phyloP scores from a whole-genome alignment of 2,888 invertebrate genomes.

The Azorinus chamasolen region DNA sequence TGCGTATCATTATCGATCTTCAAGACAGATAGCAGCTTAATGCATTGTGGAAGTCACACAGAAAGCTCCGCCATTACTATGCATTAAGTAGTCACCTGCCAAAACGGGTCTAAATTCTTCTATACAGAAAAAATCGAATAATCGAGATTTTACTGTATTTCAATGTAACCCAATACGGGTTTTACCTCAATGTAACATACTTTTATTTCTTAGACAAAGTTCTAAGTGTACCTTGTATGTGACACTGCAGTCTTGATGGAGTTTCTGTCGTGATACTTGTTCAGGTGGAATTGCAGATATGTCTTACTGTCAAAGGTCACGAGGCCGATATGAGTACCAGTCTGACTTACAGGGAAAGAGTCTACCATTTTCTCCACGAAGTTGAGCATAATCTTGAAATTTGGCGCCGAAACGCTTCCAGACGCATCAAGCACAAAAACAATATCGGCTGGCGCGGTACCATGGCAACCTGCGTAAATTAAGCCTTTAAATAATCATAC shows the following conservation, averaged over 20 bases:
- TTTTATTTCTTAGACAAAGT: too few species aligned
- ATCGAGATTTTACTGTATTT: too few species aligned
- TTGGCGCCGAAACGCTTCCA: slow-evolving; percentile 76
- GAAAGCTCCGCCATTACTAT: too few species aligned
- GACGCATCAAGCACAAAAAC: slow-evolving; percentile 82
- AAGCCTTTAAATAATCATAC: too few species aligned
- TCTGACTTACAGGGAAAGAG: slow-evolving; percentile 72
- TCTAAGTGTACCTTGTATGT: slow-evolving; percentile 46
- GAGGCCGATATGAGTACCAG: slow-evolving; percentile 74
- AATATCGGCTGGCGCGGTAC: slow-evolving; percentile 75
- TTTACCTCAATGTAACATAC: too few species aligned
- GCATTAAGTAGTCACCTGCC: too few species aligned
- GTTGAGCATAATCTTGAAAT: slow-evolving; percentile 73
- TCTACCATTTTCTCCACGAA: slow-evolving; percentile 78
- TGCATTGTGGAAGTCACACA: too few species aligned
- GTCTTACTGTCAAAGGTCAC: slow-evolving; percentile 75
- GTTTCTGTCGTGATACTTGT: slow-evolving; percentile 73
- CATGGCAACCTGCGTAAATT: slow-evolving; percentile 65
- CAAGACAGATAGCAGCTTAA: too few species aligned
- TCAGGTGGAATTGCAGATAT: slow-evolving; percentile 80
- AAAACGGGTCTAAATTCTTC: too few species aligned
- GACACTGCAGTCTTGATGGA: slow-evolving; percentile 73
- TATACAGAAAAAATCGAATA: too few species aligned
- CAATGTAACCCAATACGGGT: too few species aligned
- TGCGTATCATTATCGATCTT: too few species aligned